Base-by-base conservation (phyloP, 2,797 vertebrate species). In the Glyptemys insculpta region DNA sequence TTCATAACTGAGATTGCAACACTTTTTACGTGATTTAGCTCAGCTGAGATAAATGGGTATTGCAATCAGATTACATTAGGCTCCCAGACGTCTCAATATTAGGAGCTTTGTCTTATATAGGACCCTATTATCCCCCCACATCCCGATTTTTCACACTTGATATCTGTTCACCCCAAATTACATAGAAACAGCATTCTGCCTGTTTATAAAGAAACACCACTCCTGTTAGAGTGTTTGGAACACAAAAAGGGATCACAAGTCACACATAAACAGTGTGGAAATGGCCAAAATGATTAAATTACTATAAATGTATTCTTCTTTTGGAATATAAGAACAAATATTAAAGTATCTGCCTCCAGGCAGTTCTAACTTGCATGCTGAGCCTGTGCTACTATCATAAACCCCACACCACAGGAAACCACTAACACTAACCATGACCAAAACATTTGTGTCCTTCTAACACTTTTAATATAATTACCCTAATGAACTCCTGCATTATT, bases 321-420 rank as follows among this genome's bases (percentile, higher is more conserved):
- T 94, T 95, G 50, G 92, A 97, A 97, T 95, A 96, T 88, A 84
- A 5, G 90, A 96, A 92, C 83, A 97, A 97, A 96, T 97, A 95
- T 96, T 81, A 93, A 94, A 74, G 18, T 83, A 97, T 90, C 76
- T 94, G 89, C 92, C 94, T 95, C 83, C 62, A 95, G 95, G 96
- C 96, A 97, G 96, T 91, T 95, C 88, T 97, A 91, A 94, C 95
- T 96, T 97, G 85, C 97, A 93, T 90, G 94, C 90, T 95, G 94
- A 95, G 97, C 93, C 94, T 97, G 80, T 88, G 41, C 82, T 91
- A 62, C 95, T 97, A 81, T 97, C 93, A 95, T 95, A 97, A 98
- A 96, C 53, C 49, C 91, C 83, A 90, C 90, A 92, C 96, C 89
- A 87, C 52, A 96, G 96, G 97, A 97, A 97, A 97, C 94, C 84